These are phyloP conservation scores for Chiridota heheva DNA, from an alignment of 35 echinoderm and acorn worm species.

Conservation along the genomic window DNA sequence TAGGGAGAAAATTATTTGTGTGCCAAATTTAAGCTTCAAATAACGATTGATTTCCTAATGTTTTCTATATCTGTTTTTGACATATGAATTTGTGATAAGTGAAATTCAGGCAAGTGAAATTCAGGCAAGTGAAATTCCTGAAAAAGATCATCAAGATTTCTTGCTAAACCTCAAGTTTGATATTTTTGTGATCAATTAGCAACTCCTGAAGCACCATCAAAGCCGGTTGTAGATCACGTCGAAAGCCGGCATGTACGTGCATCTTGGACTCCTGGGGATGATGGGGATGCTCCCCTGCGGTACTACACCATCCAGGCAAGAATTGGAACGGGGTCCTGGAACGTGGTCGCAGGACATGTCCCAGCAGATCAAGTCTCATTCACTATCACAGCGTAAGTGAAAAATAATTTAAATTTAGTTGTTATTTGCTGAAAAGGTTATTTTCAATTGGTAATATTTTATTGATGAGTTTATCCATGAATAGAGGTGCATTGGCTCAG, in stretches of 20 bases:
- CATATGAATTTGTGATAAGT: too few species aligned
- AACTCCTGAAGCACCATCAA: slow-evolving; percentile 61
- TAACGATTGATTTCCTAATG: too few species aligned
- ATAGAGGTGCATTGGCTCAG: too few species aligned
- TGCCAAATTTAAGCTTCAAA: too few species aligned
- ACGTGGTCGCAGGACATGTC: slow-evolving; percentile 38
- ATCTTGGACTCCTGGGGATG: slow-evolving; percentile 58
- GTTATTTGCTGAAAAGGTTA: too few species aligned
- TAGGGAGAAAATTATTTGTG: too few species aligned
- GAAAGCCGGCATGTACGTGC: slow-evolving; percentile 67
- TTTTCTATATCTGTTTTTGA: too few species aligned
- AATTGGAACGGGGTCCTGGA: slow-evolving; percentile 26
- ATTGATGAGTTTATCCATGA: not conserved
- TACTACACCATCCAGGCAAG: slow-evolving; percentile 70
- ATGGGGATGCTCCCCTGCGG: slow-evolving; percentile 77
- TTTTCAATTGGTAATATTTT: too few species aligned
- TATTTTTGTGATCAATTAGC: slow-evolving; percentile 16
- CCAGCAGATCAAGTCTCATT: slow-evolving; percentile 51
- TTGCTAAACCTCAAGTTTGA: not conserved
- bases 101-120: not conserved
- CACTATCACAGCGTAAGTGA: slow-evolving; percentile 66
- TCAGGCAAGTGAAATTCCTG: not conserved
- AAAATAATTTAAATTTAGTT: not conserved
- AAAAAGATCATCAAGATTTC: not conserved
- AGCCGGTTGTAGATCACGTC: slow-evolving; percentile 62